phyloP scores from a whole-genome alignment of 2,888 invertebrate species.

The Dendrolimus pini region DNA sequence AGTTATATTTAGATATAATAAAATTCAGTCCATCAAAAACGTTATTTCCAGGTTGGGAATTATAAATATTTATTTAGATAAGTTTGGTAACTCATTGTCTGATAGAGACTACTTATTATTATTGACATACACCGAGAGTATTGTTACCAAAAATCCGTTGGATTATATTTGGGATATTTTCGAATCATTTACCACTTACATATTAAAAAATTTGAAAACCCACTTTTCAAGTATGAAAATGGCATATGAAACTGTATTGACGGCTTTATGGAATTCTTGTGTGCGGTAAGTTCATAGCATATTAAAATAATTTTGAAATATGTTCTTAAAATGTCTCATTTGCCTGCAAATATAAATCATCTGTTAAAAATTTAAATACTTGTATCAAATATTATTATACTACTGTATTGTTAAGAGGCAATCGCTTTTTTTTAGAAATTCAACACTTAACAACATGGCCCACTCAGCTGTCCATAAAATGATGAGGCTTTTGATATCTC shows the following conservation, averaged over 20 bases:
- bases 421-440: constrained; percentile 41
- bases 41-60: constrained; percentile 50
- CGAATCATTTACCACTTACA: constrained; percentile 31
- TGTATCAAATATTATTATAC: too few relatives aligned
- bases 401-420: too few relatives aligned
- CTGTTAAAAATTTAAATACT: too few relatives aligned
- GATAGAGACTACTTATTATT: constrained; percentile 34
- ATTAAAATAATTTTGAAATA: too few relatives aligned
- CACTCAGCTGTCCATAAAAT: constrained; percentile 49
- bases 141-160: constrained; percentile 30
- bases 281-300: constrained; percentile 39
- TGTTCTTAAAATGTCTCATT: too few relatives aligned
- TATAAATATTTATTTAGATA: constrained; percentile 39
- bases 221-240: constrained; percentile 15
- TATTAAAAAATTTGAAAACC: constrained; percentile 24
- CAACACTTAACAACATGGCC: constrained; percentile 30
- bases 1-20: too few relatives aligned
- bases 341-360: too few relatives aligned
- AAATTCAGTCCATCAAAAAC: too few relatives aligned
- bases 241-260: constrained; percentile 21
- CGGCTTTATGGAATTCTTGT: constrained; percentile 55
- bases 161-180: constrained; percentile 38
- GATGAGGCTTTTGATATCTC: constrained; percentile 39
- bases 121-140: constrained; percentile 33
- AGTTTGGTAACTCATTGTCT: constrained; percentile 32